phyloP scores from a whole-genome alignment of 2,113 vertebrate genomes.

The Anolis carolinensis region DNA sequence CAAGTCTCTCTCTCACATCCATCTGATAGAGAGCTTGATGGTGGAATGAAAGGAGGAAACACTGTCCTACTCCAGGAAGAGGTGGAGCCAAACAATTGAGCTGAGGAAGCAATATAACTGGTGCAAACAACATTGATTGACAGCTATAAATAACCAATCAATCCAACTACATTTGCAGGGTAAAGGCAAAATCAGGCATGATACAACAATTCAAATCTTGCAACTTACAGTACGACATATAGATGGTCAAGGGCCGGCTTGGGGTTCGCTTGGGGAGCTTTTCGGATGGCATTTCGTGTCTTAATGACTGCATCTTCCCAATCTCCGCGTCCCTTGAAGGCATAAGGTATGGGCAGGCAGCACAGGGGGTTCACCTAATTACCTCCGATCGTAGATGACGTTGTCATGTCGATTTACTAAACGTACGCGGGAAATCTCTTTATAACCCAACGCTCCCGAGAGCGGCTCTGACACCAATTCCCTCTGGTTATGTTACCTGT shows the following conservation, averaged over 20 bases:
- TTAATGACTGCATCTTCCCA: constrained; percentile 39
- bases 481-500: constrained; percentile 78
- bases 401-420: constrained; percentile 80
- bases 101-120: no score
- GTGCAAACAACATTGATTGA: no score
- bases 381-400: constrained; percentile 76
- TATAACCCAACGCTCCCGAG: constrained; percentile 68
- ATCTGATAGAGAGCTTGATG: no score
- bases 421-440: constrained; percentile 74
- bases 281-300: constrained; percentile 23
- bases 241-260: background rate
- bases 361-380: constrained; percentile 70
- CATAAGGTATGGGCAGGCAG: constrained; percentile 55
- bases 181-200: no score
- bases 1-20: no score
- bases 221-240: no score
- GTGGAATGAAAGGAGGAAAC: no score
- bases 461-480: constrained; percentile 74
- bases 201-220: no score
- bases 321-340: constrained; percentile 64
- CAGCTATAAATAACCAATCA: no score
- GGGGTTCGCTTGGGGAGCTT: background rate
- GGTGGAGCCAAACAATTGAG: no score
- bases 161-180: no score
- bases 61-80: no score